These are phyloP conservation scores for Drosophila carrolli DNA, from an alignment of 1,140 invertebrate genomes.

Conservation along the genomic window DNA sequence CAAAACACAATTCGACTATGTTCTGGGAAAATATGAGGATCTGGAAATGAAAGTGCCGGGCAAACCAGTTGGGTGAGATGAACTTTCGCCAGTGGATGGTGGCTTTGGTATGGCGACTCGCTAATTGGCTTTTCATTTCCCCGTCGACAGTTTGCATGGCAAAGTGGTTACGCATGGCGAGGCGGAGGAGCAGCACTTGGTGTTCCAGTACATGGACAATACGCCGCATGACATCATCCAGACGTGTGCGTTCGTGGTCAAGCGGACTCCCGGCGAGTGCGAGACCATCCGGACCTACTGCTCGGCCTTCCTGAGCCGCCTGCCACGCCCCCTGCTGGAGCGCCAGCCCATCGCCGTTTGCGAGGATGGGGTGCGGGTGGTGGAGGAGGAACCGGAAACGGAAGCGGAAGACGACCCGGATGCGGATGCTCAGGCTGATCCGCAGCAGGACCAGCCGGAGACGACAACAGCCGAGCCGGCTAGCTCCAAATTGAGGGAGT, in stretches of 20 bases:
- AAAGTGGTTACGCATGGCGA: constrained; percentile 62
- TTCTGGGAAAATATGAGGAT: constrained; percentile 66
- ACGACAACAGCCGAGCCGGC: not conserved
- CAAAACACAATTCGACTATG: constrained; percentile 59
- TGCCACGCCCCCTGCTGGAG: constrained; percentile 71
- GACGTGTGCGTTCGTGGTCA: constrained; percentile 71
- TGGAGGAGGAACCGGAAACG: constrained; percentile 30
- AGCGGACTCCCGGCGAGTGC: constrained; percentile 46
- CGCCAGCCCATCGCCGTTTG: constrained; percentile 64
- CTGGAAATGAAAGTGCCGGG: constrained; percentile 72
- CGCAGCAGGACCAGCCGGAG: constrained; percentile 4
- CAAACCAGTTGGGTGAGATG: constrained; percentile 65
- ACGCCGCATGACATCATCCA: constrained; percentile 74
- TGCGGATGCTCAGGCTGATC: not conserved
- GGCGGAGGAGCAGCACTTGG: constrained; percentile 66
- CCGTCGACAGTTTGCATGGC: constrained; percentile 63
- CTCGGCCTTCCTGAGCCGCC: constrained; percentile 61
- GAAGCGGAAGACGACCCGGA: constrained; percentile 27
- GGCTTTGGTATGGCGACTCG: not conserved
- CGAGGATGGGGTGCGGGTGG: constrained; percentile 53
- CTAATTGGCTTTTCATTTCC: constrained; percentile 21
- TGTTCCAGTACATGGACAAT: constrained; percentile 78
- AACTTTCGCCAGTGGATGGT: not conserved
- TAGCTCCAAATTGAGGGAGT: constrained; percentile 29
- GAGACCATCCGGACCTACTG: constrained; percentile 70